Percentiles rank a stretch among this genome's conserved stretches.
Evolutionary conservation across 2,113 vertebrate species (phyloP).

Genomic region (Bucco capensis): DNA sequence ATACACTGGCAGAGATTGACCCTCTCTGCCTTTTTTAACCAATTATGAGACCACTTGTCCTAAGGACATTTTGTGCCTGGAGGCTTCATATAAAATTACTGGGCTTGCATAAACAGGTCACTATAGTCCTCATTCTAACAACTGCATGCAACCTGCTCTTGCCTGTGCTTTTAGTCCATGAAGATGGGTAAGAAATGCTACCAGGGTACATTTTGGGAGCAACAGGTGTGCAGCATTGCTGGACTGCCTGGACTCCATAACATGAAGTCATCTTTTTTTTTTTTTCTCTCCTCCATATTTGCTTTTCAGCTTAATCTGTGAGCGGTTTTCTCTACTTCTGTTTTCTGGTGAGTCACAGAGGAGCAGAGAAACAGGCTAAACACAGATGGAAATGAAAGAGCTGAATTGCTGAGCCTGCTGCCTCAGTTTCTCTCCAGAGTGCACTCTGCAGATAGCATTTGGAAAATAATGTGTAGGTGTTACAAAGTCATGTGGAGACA

Average conservation of each 20-base stretch:
- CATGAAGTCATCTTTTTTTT: background rate
- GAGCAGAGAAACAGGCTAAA: background rate
- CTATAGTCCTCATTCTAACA: accelerated
- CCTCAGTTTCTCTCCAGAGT: conserved; percentile 12
- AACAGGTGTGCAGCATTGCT: background rate
- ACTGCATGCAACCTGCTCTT: background rate
- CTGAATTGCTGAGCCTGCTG: background rate
- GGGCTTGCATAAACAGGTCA: background rate
- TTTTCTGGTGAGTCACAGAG: conserved; percentile 22
- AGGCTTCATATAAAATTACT: background rate
- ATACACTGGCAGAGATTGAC: background rate
- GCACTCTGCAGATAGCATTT: background rate
- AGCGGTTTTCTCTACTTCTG: background rate
- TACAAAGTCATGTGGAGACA: background rate
- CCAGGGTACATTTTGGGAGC: background rate
- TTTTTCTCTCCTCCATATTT: background rate
- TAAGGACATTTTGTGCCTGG: background rate
- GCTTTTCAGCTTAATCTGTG: conserved; percentile 5
- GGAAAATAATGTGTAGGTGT: background rate
- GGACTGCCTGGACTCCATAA: accelerated
- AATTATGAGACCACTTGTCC: background rate
- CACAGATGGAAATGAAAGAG: background rate
- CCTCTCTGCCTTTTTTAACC: background rate
- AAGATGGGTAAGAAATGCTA: background rate
- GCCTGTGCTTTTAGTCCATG: too few relatives aligned